A percentile compares a stretch with the other conserved stretches of the same genome.
phyloP scores from a whole-genome alignment of 92 coral and sea anemone species.

The Zoanthus gigantus region DNA sequence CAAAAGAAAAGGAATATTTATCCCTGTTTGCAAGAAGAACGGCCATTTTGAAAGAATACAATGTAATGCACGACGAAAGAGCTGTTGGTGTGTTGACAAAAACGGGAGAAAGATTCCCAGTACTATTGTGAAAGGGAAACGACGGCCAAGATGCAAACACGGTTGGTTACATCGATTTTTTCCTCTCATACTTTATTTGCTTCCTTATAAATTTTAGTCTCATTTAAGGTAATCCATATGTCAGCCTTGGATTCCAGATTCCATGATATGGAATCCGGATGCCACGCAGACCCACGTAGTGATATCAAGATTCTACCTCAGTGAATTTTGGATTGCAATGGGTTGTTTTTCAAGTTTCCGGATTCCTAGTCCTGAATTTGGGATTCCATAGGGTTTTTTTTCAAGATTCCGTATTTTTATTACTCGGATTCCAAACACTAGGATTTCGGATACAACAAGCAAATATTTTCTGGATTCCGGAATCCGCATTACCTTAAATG shows the following conservation, averaged over 20 bases:
- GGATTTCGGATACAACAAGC: too few relatives aligned
- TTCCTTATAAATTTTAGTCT: neutral
- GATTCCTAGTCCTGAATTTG: too few relatives aligned
- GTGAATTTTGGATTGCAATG: too few relatives aligned
- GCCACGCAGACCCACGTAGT: too few relatives aligned
- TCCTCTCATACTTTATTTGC: neutral
- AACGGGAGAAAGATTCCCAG: slow-evolving; percentile 75
- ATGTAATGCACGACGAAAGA: slow-evolving; percentile 61
- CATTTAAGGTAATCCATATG: too few relatives aligned
- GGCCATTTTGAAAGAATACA: slow-evolving; percentile 83
- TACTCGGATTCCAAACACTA: too few relatives aligned
- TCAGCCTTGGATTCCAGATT: neutral
- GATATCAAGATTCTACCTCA: too few relatives aligned
- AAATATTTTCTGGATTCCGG: too few relatives aligned
- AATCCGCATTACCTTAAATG: too few relatives aligned
- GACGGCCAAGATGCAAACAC: slow-evolving; percentile 73
- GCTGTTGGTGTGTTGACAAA: slow-evolving; percentile 92
- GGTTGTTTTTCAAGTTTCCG: too few relatives aligned
- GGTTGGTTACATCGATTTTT: slow-evolving; percentile 52
- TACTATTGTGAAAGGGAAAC: slow-evolving; percentile 58
- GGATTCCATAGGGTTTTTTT: too few relatives aligned
- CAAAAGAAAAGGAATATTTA: slow-evolving; percentile 40
- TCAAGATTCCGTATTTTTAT: too few relatives aligned
- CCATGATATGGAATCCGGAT: neutral
- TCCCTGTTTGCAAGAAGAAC: slow-evolving; percentile 83